phyloP scores from a whole-genome alignment of 2,888 invertebrate species.

The Hymenopus coronatus region DNA sequence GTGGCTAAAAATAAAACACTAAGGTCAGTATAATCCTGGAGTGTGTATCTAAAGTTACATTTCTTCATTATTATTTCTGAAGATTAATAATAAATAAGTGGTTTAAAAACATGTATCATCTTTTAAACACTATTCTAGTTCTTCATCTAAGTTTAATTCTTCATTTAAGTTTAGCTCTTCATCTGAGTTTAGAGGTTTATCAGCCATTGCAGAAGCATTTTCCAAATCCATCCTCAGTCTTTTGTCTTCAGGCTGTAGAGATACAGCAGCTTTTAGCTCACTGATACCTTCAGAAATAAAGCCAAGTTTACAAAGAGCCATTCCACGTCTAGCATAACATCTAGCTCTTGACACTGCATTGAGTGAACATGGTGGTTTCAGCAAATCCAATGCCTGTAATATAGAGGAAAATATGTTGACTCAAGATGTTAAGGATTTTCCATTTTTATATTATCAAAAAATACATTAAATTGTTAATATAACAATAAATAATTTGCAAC shows the following conservation, averaged over 20 bases:
- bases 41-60: too few relatives aligned
- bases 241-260: constrained; percentile 62
- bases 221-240: constrained; percentile 58
- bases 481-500: too few relatives aligned
- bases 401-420: not conserved
- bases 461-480: not conserved
- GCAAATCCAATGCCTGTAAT: constrained; percentile 65
- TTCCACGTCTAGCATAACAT: constrained; percentile 72
- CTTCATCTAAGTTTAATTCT: too few relatives aligned
- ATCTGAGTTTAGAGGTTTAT: not conserved
- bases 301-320: constrained; percentile 68
- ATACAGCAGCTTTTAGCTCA: constrained; percentile 72
- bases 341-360: constrained; percentile 69
- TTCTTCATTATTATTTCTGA: too few relatives aligned
- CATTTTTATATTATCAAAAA: not conserved
- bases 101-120: too few relatives aligned
- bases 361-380: constrained; percentile 68
- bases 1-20: too few relatives aligned
- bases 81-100: too few relatives aligned
- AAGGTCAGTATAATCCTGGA: too few relatives aligned
- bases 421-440: not conserved
- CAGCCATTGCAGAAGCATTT: constrained; percentile 40
- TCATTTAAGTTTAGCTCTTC: not conserved
- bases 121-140: too few relatives aligned
- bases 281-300: constrained; percentile 66